These are phyloP conservation scores for crab-eating macaque (Macaca fascicularis) DNA, from an alignment of 2,113 vertebrate genomes.

Conservation along the genomic window T2T-MFA8v1.1 NC_088391.1:78591501-78592000, in stretches of 20 bases:
- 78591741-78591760: neutral
- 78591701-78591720: neutral
- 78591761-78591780: neutral
- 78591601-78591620: neutral
- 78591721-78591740: neutral
- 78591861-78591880: neutral
- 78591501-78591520: neutral
- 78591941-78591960: neutral
- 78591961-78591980: constrained; percentile 65
- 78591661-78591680: neutral
- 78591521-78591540: neutral
- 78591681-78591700: neutral
- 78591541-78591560: neutral
- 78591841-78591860: neutral
- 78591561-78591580: neutral
- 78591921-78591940: neutral
- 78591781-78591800: neutral
- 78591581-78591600: neutral
- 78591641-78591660: neutral
- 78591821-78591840: neutral
- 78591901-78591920: neutral
- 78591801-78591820: neutral
- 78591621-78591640: neutral
- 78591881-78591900: neutral
- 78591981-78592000: neutral